Conservation (phyloP, 2,888 invertebrate genomes). For the Hylaea fasciaria region DNA sequence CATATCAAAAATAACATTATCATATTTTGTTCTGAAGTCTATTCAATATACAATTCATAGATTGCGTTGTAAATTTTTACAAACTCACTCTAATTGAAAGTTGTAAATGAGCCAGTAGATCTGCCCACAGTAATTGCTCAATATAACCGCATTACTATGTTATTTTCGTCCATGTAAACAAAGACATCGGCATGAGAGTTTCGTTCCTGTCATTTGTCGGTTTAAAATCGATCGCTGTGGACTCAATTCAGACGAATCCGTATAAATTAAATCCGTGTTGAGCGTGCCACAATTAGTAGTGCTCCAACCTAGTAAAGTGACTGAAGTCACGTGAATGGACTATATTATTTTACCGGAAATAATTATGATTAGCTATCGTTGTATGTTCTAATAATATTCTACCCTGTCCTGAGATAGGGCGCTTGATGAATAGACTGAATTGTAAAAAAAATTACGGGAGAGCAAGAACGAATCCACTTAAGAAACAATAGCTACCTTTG, state of each 20-base stretch:
- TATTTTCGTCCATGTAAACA: slow-evolving; percentile 30
- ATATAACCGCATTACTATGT: slow-evolving; percentile 21
- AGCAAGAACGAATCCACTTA: no score
- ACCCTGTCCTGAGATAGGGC: no score
- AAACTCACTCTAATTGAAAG: no score
- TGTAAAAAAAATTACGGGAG: no score
- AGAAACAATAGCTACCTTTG: no score
- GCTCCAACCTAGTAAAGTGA: slow-evolving; percentile 27
- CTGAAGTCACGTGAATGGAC: slow-evolving; percentile 21
- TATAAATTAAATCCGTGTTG: slow-evolving; percentile 47
- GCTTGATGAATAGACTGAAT: no score
- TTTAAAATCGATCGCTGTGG: slow-evolving; percentile 46
- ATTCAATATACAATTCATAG: no score
- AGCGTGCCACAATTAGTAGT: slow-evolving; percentile 40
- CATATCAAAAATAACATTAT: no score
- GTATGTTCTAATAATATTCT: no score
- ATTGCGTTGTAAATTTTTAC: no score
- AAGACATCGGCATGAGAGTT: slow-evolving; percentile 20
- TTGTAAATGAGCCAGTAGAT: not conserved
- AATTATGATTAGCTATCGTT: not conserved
- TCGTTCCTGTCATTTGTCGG: slow-evolving; percentile 34
- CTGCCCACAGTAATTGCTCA: slow-evolving; percentile 14
- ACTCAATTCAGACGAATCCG: slow-evolving; percentile 49
- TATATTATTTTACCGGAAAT: slow-evolving; percentile 8
- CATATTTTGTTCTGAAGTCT: no score